Evolutionary conservation across 2,797 vertebrate species (phyloP).

Genomic region (Babyrousa celebensis): DNA sequence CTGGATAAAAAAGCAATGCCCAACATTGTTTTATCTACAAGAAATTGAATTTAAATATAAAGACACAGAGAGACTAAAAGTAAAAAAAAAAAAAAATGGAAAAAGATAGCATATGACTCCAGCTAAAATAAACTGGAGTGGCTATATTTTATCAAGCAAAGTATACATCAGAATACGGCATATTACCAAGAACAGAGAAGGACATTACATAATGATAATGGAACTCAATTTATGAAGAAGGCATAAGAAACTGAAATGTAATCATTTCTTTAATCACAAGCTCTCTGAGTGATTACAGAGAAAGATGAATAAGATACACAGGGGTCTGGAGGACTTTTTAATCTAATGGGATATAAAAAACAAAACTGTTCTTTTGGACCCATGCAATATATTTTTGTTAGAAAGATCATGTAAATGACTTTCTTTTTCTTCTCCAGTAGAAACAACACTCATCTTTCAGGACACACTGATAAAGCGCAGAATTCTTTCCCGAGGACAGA

Average conservation of each 20-base stretch:
- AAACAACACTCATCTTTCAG: background rate
- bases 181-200: background rate
- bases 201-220: background rate
- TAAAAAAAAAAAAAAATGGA: background rate
- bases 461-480: background rate
- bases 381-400: background rate
- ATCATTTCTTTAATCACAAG: background rate
- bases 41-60: slow-evolving; percentile 42
- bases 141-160: background rate
- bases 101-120: background rate
- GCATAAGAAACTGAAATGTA: background rate
- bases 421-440: background rate
- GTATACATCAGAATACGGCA: background rate
- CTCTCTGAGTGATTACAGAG: background rate
- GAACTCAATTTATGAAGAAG: background rate
- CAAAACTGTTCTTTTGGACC: background rate
- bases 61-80: background rate
- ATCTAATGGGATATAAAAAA: background rate
- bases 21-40: background rate
- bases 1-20: background rate
- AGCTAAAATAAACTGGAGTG: background rate
- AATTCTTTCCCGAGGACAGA: background rate
- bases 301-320: background rate
- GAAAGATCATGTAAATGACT: background rate
- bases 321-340: background rate